Base-by-base conservation (phyloP, 2,113 vertebrate species). In the Pimephales promelas region DNA sequence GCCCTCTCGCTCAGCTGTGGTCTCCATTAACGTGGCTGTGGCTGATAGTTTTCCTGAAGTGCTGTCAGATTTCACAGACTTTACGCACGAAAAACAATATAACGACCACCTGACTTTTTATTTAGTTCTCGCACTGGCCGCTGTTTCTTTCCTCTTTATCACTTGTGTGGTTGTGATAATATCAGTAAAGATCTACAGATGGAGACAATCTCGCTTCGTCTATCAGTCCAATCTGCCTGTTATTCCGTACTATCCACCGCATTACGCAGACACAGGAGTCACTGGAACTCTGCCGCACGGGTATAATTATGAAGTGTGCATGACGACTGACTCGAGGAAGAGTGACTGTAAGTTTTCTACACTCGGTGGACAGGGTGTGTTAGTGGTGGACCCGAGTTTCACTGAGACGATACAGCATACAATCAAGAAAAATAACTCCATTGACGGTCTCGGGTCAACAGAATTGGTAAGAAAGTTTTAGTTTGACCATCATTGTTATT, bases 101-200 rank as follows among this genome's bases (percentile, higher is more conserved):
- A 31, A 75, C 18, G 73, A 75, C 3, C 54, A 56, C 49, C 49
- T 75, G 49, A 75, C 73, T 5, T 75, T 75, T 56, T 89, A 88
- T 24, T 71, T 87, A 70, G 83, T 89, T 4, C 76, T 90, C 28
- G 86, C 88, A 10, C 75, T 91, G 45, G 88, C 84, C 24, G 66
- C 85, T n/a, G 87, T 90, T 71, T 90, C 90, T 16, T 88, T 90
- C 31, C 75, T 88, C 0, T 90, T 90, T 24, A 83, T 90, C 62
- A 68, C 62, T 1, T 79, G 47, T 62, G 5, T 88, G 36, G 56
- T 88, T 14, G 68, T 86, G 28, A 85, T 89, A 36, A 82, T 89
- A 57, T 88, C 88, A 73, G 83, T 89, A 22, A 89, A 89, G 47
- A 78, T 88, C 45, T 84, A 86, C 82, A 88, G 79, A 57, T 89